Conservation (phyloP, 2,113 vertebrate genomes). For the Mustela lutreola region DNA sequence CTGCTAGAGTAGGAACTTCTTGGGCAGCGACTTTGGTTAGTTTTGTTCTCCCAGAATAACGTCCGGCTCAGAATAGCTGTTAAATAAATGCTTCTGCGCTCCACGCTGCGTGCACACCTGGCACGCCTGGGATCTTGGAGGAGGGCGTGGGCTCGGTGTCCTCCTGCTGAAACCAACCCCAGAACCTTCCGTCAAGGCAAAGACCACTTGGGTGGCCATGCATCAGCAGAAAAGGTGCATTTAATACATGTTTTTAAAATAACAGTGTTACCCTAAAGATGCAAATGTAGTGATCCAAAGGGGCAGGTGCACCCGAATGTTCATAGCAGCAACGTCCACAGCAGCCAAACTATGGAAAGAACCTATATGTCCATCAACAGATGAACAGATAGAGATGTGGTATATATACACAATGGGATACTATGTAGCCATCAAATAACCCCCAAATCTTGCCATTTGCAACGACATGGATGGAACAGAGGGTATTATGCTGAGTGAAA, state of each 20-base stretch:
- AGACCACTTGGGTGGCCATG: not conserved
- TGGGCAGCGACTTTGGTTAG: not conserved
- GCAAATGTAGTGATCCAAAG: no score
- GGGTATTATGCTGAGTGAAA: no score
- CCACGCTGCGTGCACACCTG: accelerated
- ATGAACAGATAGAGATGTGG: no score
- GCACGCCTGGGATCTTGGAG: not conserved
- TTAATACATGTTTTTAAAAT: not conserved
- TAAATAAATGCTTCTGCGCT: not conserved
- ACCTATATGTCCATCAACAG: no score
- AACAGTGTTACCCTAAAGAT: not conserved
- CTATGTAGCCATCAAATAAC: no score
- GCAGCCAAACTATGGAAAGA: no score
- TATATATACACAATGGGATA: no score
- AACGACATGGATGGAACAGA: no score
- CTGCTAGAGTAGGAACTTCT: not conserved
- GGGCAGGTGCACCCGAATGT: no score
- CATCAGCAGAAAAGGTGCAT: not conserved
- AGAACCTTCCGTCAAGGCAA: not conserved
- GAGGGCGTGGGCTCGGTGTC: not conserved
- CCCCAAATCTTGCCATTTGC: no score
- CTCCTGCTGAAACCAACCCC: not conserved
- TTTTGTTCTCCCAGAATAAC: not conserved
- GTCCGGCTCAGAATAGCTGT: not conserved
- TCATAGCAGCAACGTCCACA: no score